Percentiles rank a stretch among this genome's conserved stretches.
These are phyloP conservation scores for Pipistrellus nathusii DNA, from an alignment of 2,797 vertebrate genomes.

Conservation along the genomic window DNA sequence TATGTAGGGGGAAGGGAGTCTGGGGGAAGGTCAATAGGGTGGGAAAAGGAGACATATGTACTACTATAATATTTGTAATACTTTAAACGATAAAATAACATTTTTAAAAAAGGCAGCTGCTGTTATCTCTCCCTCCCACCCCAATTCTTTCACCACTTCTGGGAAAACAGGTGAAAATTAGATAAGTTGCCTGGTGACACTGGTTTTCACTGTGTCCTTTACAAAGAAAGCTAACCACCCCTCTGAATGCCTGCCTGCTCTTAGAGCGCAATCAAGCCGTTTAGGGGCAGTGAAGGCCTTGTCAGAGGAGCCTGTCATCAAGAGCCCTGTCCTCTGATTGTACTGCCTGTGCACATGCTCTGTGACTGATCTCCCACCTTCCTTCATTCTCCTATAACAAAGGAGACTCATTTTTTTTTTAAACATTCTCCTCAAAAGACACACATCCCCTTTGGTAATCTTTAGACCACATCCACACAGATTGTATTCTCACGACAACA, in stretches of 20 bases:
- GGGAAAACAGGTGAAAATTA: slow-evolving; percentile 42
- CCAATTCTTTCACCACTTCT: background rate
- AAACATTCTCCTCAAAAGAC: slow-evolving; percentile 50
- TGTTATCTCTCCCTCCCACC: background rate
- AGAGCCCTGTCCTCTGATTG: background rate
- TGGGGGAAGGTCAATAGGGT: too few relatives aligned
- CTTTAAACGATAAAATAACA: too few relatives aligned
- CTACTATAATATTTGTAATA: too few relatives aligned
- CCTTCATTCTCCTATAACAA: background rate
- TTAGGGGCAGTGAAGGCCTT: background rate
- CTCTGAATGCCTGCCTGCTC: background rate
- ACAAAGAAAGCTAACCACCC: background rate
- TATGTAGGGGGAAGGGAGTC: too few relatives aligned
- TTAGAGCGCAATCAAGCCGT: background rate
- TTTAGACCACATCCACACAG: background rate
- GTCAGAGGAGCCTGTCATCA: background rate
- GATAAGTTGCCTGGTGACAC: background rate
- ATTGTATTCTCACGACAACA: background rate
- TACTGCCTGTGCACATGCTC: background rate
- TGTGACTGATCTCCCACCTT: background rate
- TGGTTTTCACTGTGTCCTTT: background rate
- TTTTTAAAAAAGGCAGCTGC: background rate
- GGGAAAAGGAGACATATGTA: too few relatives aligned
- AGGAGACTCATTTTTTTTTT: background rate
- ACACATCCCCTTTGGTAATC: background rate